Evolutionary conservation across 2,113 vertebrate genomes (phyloP).

Genomic region (Arenaria interpres): DNA sequence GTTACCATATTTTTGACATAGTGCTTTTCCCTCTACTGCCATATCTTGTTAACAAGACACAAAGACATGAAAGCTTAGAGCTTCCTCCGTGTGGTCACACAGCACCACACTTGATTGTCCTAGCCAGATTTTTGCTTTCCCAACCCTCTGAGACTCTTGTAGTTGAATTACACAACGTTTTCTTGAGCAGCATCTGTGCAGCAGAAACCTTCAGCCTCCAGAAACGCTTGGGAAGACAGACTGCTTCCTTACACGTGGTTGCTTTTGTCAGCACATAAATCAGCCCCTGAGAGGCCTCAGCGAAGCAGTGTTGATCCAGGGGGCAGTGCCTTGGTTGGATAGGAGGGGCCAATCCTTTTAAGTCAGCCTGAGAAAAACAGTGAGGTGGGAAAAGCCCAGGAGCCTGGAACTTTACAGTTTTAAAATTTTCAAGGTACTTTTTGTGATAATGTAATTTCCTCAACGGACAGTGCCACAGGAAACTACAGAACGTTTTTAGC

Average conservation of each 20-base stretch:
- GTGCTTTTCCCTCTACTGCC: not conserved
- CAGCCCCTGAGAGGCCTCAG: not conserved
- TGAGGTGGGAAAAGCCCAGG: not conserved
- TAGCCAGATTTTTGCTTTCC: not conserved
- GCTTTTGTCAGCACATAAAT: conserved; percentile 47
- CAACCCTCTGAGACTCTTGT: not conserved
- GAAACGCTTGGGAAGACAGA: conserved; percentile 5
- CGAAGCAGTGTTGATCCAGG: not conserved
- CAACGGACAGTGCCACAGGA: not conserved
- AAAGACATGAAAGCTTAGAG: not conserved
- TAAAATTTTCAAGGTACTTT: not conserved
- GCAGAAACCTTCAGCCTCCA: not conserved
- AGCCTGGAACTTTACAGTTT: not conserved
- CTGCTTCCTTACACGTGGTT: conserved; percentile 30
- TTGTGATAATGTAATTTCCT: not conserved
- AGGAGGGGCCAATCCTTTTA: not conserved
- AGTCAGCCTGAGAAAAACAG: not conserved
- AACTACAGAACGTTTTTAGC: not conserved
- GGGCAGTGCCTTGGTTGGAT: fast-evolving
- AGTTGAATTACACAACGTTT: not conserved
- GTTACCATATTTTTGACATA: not conserved
- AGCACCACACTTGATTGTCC: not conserved
- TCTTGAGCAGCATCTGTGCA: conserved; percentile 3
- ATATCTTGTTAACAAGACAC: not conserved
- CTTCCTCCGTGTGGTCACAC: not conserved